Evolutionary conservation across 2,888 invertebrate genomes (phyloP).

Genomic region (Chironomus riparius): DNA sequence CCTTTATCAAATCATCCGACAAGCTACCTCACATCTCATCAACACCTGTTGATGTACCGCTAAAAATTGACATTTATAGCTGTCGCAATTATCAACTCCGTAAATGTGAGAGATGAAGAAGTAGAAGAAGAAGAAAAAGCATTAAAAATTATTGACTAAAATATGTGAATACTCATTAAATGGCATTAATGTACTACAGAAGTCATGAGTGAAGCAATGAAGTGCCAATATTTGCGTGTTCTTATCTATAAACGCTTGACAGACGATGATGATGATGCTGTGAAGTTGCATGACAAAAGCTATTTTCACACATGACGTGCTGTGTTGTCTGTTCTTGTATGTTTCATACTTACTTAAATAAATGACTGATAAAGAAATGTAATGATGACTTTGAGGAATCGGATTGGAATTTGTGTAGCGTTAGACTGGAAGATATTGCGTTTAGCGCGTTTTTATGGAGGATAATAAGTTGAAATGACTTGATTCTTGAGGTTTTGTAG

Average conservation of each 20-base stretch:
- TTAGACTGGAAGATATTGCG: too few species aligned
- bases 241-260: background rate
- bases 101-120: background rate
- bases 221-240: conserved; percentile 6
- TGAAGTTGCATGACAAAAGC: conserved; percentile 6
- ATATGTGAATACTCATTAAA: background rate
- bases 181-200: background rate
- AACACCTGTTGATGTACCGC: background rate
- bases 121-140: background rate
- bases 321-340: too few species aligned
- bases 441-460: too few species aligned
- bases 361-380: too few species aligned
- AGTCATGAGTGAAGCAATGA: background rate
- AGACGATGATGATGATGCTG: background rate
- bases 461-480: too few species aligned
- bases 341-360: too few species aligned
- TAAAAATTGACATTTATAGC: background rate
- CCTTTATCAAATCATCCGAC: background rate
- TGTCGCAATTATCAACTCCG: background rate
- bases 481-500: too few species aligned
- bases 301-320: background rate
- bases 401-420: too few species aligned
- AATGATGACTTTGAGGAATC: too few species aligned
- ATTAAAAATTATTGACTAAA: background rate
- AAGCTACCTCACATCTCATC: background rate